These are phyloP conservation scores for Leontocebus nigricollis DNA, from an alignment of 2,797 vertebrate genomes.

Conservation along the genomic window DNA sequence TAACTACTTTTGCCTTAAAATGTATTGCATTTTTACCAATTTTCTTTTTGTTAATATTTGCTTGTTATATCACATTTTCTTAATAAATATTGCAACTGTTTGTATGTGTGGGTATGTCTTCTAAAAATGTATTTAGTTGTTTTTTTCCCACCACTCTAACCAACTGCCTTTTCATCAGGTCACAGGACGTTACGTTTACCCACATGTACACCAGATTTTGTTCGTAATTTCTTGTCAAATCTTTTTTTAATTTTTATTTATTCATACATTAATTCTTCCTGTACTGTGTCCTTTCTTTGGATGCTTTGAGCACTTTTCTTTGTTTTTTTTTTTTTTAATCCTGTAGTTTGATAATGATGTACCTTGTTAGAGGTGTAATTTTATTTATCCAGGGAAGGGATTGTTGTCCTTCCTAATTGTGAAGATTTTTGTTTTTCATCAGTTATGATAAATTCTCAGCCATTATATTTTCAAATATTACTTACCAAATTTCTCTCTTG, in stretches of 20 bases:
- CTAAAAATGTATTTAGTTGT: background rate
- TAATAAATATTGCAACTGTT: background rate
- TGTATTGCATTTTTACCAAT: background rate
- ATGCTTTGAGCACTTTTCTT: background rate
- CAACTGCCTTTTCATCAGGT: background rate
- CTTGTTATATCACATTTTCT: background rate
- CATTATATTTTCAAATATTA: background rate
- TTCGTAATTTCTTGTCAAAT: background rate
- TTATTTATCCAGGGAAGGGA: background rate
- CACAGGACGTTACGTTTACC: background rate
- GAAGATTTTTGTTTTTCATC: background rate
- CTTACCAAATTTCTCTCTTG: background rate
- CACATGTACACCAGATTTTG: background rate
- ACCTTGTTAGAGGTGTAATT: background rate
- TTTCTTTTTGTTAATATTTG: background rate
- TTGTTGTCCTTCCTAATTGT: background rate
- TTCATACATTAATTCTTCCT: background rate
- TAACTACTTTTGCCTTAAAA: background rate
- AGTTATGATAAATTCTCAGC: background rate
- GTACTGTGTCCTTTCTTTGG: background rate
- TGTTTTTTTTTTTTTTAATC: background rate
- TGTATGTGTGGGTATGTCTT: background rate
- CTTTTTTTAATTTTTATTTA: background rate
- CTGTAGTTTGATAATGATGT: background rate
- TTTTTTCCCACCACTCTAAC: background rate